These are phyloP conservation scores for Cataglyphis cursor DNA, from an alignment of 2,888 invertebrate species.

Conservation along the genomic window DNA sequence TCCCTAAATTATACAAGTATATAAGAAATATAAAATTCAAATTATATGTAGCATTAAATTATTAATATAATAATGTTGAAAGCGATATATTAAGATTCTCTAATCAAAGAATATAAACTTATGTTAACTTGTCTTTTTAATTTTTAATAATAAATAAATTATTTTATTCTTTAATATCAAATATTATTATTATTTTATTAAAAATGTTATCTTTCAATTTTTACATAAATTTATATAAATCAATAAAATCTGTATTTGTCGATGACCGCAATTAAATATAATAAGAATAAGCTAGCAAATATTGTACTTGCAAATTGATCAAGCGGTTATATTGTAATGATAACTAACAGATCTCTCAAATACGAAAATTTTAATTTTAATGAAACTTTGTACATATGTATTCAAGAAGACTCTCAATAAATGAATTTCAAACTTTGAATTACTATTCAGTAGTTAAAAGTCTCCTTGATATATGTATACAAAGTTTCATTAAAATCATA, in stretches of 20 bases:
- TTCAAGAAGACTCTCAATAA: neutral
- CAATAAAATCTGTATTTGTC: neutral
- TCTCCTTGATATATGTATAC: neutral
- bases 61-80: neutral
- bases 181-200: neutral
- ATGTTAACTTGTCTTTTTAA: neutral
- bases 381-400: neutral
- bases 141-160: neutral
- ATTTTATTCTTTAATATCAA: neutral
- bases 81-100: neutral
- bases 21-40: neutral
- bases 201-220: neutral
- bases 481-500: conserved; percentile 20
- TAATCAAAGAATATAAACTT: neutral
- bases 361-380: conserved; percentile 8
- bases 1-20: neutral
- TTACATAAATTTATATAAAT: neutral
- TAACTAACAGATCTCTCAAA: neutral
- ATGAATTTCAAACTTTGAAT: conserved; percentile 9
- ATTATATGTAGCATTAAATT: neutral
- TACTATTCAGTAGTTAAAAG: neutral
- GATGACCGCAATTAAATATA: neutral
- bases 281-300: neutral
- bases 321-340: neutral
- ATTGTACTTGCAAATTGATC: neutral